A percentile compares a stretch with the other conserved stretches of the same genome.
phyloP scores from a whole-genome alignment of 2,888 invertebrate genomes.

The Syritta pipiens region DNA sequence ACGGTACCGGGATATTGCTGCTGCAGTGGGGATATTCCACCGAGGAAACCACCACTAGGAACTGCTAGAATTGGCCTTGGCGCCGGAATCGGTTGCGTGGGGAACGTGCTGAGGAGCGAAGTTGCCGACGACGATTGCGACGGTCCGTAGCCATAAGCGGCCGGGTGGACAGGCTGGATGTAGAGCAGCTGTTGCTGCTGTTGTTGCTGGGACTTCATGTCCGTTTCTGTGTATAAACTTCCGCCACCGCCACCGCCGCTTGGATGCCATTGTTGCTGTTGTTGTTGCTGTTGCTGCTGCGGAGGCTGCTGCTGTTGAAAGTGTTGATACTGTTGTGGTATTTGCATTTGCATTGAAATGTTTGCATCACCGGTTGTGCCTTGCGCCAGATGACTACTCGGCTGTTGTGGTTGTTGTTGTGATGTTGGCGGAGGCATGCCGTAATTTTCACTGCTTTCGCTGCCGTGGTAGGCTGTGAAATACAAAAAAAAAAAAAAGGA shows the following conservation, averaged over 20 bases:
- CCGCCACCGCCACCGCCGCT: background rate
- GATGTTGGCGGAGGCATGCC: slow-evolving; percentile 38
- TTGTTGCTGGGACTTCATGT: slow-evolving; percentile 29
- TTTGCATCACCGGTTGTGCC: slow-evolving; percentile 21
- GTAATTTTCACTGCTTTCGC: slow-evolving; percentile 28
- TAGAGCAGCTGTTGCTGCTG: slow-evolving; percentile 48
- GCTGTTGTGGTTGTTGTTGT: slow-evolving; percentile 34
- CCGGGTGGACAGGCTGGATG: slow-evolving; percentile 25
- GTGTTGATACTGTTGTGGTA: slow-evolving; percentile 63
- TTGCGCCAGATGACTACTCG: slow-evolving; percentile 1
- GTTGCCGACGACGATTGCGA: slow-evolving; percentile 9
- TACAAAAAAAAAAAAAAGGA: background rate
- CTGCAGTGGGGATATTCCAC: slow-evolving; percentile 35
- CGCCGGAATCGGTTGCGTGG: slow-evolving; percentile 4
- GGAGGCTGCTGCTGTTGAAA: slow-evolving; percentile 36
- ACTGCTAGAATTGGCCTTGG: slow-evolving; percentile 22
- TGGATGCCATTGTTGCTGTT: slow-evolving; percentile 7
- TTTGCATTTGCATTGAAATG: slow-evolving; percentile 56
- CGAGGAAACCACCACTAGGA: slow-evolving; percentile 33
- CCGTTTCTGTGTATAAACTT: slow-evolving; percentile 16
- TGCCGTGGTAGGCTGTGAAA: slow-evolving; percentile 38
- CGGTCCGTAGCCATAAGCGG: slow-evolving; percentile 15
- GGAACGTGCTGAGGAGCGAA: slow-evolving; percentile 22
- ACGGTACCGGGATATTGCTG: slow-evolving; percentile 40
- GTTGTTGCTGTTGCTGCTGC: slow-evolving; percentile 26